Evolutionary conservation across 30 jellyfish, hydroid and myxozoan genomes (phyloP), one percentile per base, ranked within the genome.

Genomic region (Chrysaora quinquecirrha): DNA sequence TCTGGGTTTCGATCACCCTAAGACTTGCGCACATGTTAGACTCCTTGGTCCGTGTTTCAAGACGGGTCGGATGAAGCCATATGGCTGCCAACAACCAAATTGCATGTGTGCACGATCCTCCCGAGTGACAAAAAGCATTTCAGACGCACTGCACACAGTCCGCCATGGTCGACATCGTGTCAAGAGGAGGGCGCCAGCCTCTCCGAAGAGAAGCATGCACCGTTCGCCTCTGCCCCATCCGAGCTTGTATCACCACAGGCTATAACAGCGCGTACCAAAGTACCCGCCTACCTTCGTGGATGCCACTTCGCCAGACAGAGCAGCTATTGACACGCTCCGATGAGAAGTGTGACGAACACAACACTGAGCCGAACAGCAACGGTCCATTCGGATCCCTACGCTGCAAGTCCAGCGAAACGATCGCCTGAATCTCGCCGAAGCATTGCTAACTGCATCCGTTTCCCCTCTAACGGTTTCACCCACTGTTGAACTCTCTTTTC

Each of bases 21-120:
- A 70, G 69, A 79, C 90, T 79, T 56, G 90, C 90, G 65, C 93
- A 43, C 78, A 67, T 33, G 89, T 82, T 32, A 64, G 93, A 75
- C 93, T 82, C 86, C 91, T 69, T 80, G 89, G 91, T 69, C 91
- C 91, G 91, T 80, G 91, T 80, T 69, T 80, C 91, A 80, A 69
- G 91, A 69, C 90, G 91, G 89, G 89, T 68, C 91, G 60, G n/a
- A 80, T 47, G 43, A 47, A 61, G 47, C 61, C 88, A 64, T 80
- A 65, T 80, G 79, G 73, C 52, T 78, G 60, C 80, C 87, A 75
- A 48, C 60, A 34, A 56, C 82, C 75, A 1, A 28, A 7, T 30
- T 30, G 73, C 73, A 62, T 46, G 76, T 43, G 31, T 32, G 74
- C 67, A 46, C 3, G 11, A 34, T 3, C 74, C 24, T 38, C 54